Evolutionary conservation across 2,113 vertebrate genomes (phyloP).

Genomic region (Procavia capensis): DNA sequence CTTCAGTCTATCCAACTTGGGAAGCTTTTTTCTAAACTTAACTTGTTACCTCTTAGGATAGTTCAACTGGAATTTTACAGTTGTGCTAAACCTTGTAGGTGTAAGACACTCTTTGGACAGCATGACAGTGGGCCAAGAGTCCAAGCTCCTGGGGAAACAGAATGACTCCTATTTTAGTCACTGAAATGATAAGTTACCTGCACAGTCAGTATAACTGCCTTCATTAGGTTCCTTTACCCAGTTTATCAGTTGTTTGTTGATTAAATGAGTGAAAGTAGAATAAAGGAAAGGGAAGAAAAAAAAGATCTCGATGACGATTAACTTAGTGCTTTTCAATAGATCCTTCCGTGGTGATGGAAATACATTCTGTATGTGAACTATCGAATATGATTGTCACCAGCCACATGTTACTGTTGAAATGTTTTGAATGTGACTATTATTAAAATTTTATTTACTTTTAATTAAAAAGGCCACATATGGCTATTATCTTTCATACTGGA

Average conservation of each 20-base stretch:
- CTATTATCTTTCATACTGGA: neutral
- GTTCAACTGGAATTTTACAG: neutral
- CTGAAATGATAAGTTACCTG: neutral
- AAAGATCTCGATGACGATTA: constrained; percentile 22
- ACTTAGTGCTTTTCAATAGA: neutral
- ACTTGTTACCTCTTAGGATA: neutral
- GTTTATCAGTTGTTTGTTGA: constrained; percentile 22
- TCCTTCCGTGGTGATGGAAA: neutral
- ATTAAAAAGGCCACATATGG: neutral
- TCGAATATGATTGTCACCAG: neutral
- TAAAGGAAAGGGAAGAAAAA: constrained; percentile 9
- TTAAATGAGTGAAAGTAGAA: neutral
- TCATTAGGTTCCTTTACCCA: neutral
- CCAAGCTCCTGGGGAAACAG: neutral
- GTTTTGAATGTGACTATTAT: neutral
- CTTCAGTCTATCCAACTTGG: neutral
- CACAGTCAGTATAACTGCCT: neutral
- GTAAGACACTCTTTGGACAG: neutral
- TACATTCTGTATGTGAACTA: neutral
- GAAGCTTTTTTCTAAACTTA: constrained; percentile 30
- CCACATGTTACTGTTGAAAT: neutral
- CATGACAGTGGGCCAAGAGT: neutral
- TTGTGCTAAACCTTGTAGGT: neutral
- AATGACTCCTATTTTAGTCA: neutral
- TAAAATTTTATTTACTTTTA: constrained; percentile 50